A percentile compares a stretch with the other conserved stretches of the same genome.
These are phyloP conservation scores for Dugesia japonica DNA, from an alignment of 2,888 invertebrate genomes.

Conservation along the genomic window DNA sequence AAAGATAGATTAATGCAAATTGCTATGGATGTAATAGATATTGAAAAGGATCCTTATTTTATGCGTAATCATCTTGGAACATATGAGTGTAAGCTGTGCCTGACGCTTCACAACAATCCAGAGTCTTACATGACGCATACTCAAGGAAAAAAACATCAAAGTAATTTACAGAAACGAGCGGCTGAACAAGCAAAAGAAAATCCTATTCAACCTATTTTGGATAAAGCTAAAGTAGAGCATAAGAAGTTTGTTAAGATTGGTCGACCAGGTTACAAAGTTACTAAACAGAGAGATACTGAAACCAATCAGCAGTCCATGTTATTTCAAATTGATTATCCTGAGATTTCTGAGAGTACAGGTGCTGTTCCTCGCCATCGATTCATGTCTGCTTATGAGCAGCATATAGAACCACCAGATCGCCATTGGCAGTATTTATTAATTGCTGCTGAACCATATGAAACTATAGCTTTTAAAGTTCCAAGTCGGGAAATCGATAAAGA, in stretches of 20 bases:
- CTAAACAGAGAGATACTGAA: slow-evolving; percentile 71
- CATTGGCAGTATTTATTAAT: slow-evolving; percentile 96
- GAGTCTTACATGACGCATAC: slow-evolving; percentile 96
- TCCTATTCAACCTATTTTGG: slow-evolving; percentile 81
- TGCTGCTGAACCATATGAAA: slow-evolving; percentile 97
- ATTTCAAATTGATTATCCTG: slow-evolving; percentile 65
- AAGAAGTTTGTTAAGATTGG: slow-evolving; percentile 99
- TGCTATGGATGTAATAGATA: slow-evolving; percentile 89
- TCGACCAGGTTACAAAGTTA: slow-evolving; percentile 73
- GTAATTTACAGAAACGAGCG: slow-evolving; percentile 57
- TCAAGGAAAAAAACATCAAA: slow-evolving; percentile 94
- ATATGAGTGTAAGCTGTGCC: slow-evolving; percentile 92
- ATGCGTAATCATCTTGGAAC: slow-evolving; percentile 98
- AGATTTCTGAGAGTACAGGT: slow-evolving; percentile 50
- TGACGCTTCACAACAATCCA: slow-evolving; percentile 90
- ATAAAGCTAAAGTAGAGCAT: slow-evolving; percentile 85
- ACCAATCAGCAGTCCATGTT: slow-evolving; percentile 84
- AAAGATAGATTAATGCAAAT: slow-evolving; percentile 82
- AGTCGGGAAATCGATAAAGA: slow-evolving; percentile 95
- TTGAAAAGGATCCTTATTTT: slow-evolving; percentile 98
- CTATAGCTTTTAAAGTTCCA: slow-evolving; percentile 96
- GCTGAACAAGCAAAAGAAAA: slow-evolving; percentile 93
- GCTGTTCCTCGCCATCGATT: slow-evolving; percentile 66
- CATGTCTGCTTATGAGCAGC: slow-evolving; percentile 99
- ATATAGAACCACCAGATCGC: slow-evolving; percentile 93